phyloP scores from a whole-genome alignment of 1,140 invertebrate species.

The Drosophila chauvacae region DNA sequence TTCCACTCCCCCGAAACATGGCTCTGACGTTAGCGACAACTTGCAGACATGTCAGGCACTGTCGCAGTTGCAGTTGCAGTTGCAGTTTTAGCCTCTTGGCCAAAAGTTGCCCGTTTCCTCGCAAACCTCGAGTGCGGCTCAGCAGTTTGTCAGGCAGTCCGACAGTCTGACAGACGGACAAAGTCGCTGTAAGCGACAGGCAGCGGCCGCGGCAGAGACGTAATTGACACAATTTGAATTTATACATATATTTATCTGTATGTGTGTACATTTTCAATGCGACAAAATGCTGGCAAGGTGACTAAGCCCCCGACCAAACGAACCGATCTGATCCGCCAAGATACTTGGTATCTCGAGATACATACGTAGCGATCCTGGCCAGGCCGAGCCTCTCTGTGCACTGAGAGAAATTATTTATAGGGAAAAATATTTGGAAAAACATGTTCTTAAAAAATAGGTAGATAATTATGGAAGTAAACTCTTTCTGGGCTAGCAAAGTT shows the following conservation, averaged over 20 bases:
- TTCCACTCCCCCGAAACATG: conserved; percentile 7
- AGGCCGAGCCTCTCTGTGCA: conserved; percentile 25
- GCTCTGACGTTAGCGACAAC: conserved; percentile 48
- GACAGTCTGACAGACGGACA: conserved; percentile 29
- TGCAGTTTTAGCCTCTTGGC: conserved; percentile 32
- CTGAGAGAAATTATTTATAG: not conserved
- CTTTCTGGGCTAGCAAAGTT: not conserved
- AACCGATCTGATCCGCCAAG: conserved; percentile 22
- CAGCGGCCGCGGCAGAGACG: conserved; percentile 60
- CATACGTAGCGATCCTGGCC: conserved; percentile 46
- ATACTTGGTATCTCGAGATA: conserved; percentile 9
- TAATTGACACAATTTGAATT: conserved; percentile 83
- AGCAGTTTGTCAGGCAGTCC: conserved; percentile 55
- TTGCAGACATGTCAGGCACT: conserved; percentile 69
- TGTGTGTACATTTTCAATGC: conserved; percentile 50
- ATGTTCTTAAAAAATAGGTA: not conserved
- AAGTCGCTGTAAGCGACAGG: conserved; percentile 60
- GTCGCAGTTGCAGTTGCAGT: conserved; percentile 30
- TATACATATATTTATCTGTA: conserved; percentile 48
- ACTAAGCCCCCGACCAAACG: conserved; percentile 51
- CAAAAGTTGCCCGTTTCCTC: conserved; percentile 30
- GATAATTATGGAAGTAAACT: not conserved
- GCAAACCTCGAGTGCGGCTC: conserved; percentile 15
- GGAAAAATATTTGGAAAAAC: not conserved
- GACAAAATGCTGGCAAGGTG: conserved; percentile 67